Conservation (phyloP, 2,113 vertebrate species). For the Melierax canorus region DNA sequence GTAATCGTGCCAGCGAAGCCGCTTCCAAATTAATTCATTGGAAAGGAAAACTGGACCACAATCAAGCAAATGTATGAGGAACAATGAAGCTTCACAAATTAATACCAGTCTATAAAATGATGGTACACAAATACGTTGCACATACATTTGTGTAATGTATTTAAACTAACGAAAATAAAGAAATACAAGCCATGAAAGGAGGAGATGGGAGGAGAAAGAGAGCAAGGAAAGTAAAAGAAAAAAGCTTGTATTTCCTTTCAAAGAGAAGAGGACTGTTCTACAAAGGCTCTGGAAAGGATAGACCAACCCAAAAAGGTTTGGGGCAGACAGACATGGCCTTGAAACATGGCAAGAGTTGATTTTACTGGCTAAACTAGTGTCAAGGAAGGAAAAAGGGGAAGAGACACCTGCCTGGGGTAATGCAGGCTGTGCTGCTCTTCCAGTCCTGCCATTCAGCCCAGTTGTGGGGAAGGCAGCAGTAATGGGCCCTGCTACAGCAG, state of each 20-base stretch:
- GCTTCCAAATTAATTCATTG: background rate
- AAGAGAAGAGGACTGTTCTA: background rate
- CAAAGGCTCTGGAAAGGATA: background rate
- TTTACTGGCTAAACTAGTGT: background rate
- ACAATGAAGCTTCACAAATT: background rate
- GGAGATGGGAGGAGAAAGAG: background rate
- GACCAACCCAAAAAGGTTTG: background rate
- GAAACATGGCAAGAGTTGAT: background rate
- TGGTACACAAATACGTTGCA: background rate
- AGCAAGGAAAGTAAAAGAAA: background rate
- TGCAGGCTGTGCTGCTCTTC: background rate
- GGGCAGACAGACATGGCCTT: background rate
- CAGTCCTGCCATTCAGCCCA: background rate
- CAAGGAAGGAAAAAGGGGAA: background rate
- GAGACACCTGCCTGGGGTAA: background rate
- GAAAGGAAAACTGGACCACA: background rate
- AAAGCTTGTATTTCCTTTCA: background rate
- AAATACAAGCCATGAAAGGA: background rate
- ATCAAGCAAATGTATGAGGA: background rate
- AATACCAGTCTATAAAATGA: background rate
- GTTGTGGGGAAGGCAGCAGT: background rate
- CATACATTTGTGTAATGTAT: background rate
- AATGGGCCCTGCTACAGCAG: background rate
- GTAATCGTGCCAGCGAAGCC: background rate
- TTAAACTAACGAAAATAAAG: background rate